Base-by-base conservation (phyloP, 2,888 invertebrate genomes). In the Lamellibrachia columna region DNA sequence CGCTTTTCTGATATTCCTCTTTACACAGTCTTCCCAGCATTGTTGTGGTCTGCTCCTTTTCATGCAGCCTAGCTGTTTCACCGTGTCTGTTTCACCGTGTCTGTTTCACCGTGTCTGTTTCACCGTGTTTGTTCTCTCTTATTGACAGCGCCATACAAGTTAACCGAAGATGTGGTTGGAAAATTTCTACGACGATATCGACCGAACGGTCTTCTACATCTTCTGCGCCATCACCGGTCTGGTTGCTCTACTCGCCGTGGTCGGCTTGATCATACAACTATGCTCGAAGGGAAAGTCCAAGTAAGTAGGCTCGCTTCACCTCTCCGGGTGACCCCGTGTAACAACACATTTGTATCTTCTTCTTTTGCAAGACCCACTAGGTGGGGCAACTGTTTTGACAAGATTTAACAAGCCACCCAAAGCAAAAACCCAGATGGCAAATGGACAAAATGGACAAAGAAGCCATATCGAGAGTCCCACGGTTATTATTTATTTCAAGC, bases 171-270 rank as follows among this genome's bases (percentile, higher is more conserved):
- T 93, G 92, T 93, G 93, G 93, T 53, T 92, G 90, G 53, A 75
- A 52, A 0, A 15, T 60, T 93, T 92, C 90, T 92, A 92, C 15
- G 92, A 90, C 15, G 75, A 75, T 6, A 53, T 92, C 9, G 91
- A 93, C 52, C 58, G 58, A 15, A 60, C 91, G 2, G 90, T 92
- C n/a, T 93, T 93, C 92, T 93, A 93, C 53, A 91, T 93, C 60
- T 93, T 93, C 92, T 92, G 92, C 53, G 93, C 92, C 58, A 92
- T 92, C 28, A 52, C 93, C 15, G 93, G 52, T 7, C 55, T 93
- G 53, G 92, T 92, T 22, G 40, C 91, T 7, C 52, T 93, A 3
- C 91, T 93, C 40, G 92, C 92, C 15, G 9, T 93, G 11, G 75
- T 90, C 55, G 52, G 58, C 92, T 52, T 93, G n/a, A 53, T 93